Evolutionary conservation across 2,888 invertebrate genomes (phyloP).

Genomic region (Aphrophora alni): DNA sequence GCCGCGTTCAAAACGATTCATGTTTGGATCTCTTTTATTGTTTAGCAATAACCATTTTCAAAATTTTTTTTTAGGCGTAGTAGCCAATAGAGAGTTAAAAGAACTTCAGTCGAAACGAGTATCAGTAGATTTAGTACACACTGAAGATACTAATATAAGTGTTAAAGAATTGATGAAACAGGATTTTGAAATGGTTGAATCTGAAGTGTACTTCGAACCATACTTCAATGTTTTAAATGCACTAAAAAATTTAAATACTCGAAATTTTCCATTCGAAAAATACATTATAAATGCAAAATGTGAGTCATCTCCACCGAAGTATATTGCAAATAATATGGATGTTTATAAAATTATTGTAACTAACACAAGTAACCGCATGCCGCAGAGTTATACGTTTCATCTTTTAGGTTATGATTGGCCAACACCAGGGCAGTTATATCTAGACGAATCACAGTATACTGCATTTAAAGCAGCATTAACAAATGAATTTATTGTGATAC

Average conservation of each 20-base stretch:
- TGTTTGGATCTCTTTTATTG: slow-evolving; percentile 76
- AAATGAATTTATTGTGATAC: slow-evolving; percentile 76
- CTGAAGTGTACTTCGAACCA: slow-evolving; percentile 81
- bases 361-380: slow-evolving; percentile 27
- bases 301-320: slow-evolving; percentile 56
- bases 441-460: slow-evolving; percentile 71
- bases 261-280: slow-evolving; percentile 69
- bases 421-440: slow-evolving; percentile 56
- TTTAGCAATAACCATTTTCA: slow-evolving; percentile 74
- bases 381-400: background rate
- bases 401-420: slow-evolving; percentile 43
- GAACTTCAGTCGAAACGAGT: slow-evolving; percentile 24
- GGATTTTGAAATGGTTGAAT: slow-evolving; percentile 72
- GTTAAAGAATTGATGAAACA: slow-evolving; percentile 56
- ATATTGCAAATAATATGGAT: slow-evolving; percentile 51
- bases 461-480: slow-evolving; percentile 74
- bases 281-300: slow-evolving; percentile 67
- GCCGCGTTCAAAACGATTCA: slow-evolving; percentile 65
- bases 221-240: slow-evolving; percentile 76
- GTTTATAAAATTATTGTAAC: slow-evolving; percentile 38
- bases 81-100: slow-evolving; percentile 65
- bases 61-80: slow-evolving; percentile 71
- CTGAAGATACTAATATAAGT: slow-evolving; percentile 57
- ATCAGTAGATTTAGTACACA: slow-evolving; percentile 53
- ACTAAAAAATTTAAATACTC: slow-evolving; percentile 64